Evolutionary conservation across 1,140 invertebrate genomes (phyloP), one percentile per base, ranked within the genome.

Genomic region (Bombus affinis): DNA sequence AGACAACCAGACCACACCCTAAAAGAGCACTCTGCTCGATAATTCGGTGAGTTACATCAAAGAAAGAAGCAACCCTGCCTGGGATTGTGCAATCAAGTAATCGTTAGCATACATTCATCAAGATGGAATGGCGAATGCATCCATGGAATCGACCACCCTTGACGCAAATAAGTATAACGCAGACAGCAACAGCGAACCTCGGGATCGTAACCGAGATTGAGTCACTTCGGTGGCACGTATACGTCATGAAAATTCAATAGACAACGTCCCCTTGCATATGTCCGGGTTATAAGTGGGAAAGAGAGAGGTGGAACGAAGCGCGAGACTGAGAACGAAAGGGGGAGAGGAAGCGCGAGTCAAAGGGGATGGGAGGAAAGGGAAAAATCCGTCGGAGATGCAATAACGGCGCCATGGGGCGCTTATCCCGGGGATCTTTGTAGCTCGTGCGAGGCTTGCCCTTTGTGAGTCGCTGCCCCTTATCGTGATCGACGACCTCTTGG

Each of bases 401-500:
- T 92, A 91, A 92, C 86, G 86, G 83, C 89, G 75, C 80, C 74
- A 83, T 75, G 86, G 86, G 88, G 89, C 86, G 88, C 89, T 90
- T 90, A 90, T 90, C 89, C 89, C 65, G 59, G 82, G 83, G 89
- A 90, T 90, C 88, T 90, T 90, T 90, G 88, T 89, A 76, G 75
- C 81, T 85, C 75, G 85, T 87, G 79, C 81, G 72, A 82, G 84
- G 83, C 86, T 85, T 74, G 86, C 83, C 89, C 86, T 92, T 92
- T 91, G 84, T 91, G 74, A 80, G 59, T 65, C 76, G 74, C 74
- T 76, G 72, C 88, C 90, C 77, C 88, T 92, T 92, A 92, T 92
- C 92, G 90, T 88, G 89, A 92, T 92, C 90, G 89, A 88, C 85
- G 84, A 88, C 89, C 88, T 90, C 88, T 85, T 85, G 83, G 65